Evolutionary conservation across 2,113 vertebrate species (phyloP), one percentile per base, ranked within the genome.

Genomic region (Craseonycteris thonglongyai): DNA sequence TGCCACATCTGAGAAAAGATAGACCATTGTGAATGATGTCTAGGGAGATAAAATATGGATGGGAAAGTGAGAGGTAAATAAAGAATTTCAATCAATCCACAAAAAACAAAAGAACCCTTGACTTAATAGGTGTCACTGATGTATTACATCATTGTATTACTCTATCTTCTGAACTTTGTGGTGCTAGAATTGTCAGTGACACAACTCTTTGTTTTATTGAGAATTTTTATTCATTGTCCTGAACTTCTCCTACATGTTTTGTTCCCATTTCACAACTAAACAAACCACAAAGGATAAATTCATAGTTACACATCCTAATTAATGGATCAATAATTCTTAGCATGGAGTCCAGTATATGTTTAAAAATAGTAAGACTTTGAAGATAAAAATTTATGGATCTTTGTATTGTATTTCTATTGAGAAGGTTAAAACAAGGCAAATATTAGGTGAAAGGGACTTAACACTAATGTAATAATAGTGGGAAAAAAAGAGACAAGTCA

Each of bases 191-290:
- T 84, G 47, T 92, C 28, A 66, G 5, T 35, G 74, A 81, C 33
- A 38, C 2, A 51, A 54, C 22, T 86, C 33, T 94, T 94, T 54
- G 24, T 80, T 85, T 72, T 42, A 68, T 49, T 83, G 40, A 75
- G 61, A 91, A 22, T 59, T 92, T 92, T 56, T 75, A 51, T 86
- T 95, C 90, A 38, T 61, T 79, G 94, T 92, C 56, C 21, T 40
- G 76, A 90, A 54, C 19, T 75, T 54, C 11, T 49, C 59, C 11
- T 49, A 56, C 51, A n/a, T 59, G 42, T 65, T 69, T 47, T 63
- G 80, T 88, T 76, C 69, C 35, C 56, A 66, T 87, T 90, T 83
- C n/a, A 65, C 15, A 80, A 75, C 42, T 47, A 91, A 86, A 26
- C 16, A 93, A 74, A 72, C 9, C n/a, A 91, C 47, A 74, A 82